Evolutionary conservation across 1,140 invertebrate species (phyloP).

Genomic region (Steinernema khuongi): DNA sequence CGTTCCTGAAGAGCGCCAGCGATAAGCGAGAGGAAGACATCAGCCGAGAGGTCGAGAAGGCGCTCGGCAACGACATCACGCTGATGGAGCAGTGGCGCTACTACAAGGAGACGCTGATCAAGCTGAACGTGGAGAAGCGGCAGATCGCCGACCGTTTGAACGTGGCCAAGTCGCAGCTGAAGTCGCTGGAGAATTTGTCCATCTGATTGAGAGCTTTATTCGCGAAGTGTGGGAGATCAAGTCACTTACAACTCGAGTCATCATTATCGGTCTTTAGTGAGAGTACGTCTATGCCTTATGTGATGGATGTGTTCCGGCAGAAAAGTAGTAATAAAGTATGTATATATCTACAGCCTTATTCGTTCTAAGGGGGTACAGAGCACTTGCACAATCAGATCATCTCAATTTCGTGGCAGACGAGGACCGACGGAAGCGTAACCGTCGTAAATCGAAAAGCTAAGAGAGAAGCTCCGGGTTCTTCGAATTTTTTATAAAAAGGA

Average conservation of each 20-base stretch:
- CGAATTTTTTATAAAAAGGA: too few species aligned
- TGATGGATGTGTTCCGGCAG: too few species aligned
- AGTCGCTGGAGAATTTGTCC: not conserved
- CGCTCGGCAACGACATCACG: not conserved
- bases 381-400: too few species aligned
- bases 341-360: not conserved
- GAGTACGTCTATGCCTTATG: not conserved
- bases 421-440: too few species aligned
- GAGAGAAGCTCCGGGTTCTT: too few species aligned
- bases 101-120: constrained; percentile 12
- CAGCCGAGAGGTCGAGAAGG: not conserved
- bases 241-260: not conserved
- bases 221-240: not conserved
- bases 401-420: too few species aligned
- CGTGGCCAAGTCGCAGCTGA: constrained; percentile 9
- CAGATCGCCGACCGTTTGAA: constrained; percentile 11
- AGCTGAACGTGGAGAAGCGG: constrained; percentile 14
- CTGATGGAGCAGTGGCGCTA: constrained; percentile 7
- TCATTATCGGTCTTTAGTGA: not conserved
- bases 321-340: not conserved
- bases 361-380: not conserved
- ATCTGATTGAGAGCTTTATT: constrained; percentile 10
- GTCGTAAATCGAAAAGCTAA: too few species aligned
- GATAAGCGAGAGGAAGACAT: not conserved
- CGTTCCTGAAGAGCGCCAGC: not conserved